Evolutionary conservation across 2,113 vertebrate genomes (phyloP).

Genomic region (Pelusios castaneus): DNA sequence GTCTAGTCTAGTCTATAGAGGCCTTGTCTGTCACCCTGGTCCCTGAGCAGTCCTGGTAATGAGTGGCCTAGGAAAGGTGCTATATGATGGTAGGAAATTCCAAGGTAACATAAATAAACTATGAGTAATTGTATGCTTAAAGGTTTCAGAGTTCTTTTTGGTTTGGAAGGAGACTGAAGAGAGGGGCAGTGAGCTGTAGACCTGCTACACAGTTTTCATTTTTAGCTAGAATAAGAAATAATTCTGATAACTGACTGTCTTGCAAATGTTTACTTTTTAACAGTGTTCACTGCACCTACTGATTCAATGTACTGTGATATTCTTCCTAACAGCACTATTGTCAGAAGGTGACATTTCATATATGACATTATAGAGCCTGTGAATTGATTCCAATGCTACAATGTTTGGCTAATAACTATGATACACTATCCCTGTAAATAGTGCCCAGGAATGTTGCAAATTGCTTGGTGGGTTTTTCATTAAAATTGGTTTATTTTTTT

Average conservation of each 20-base stretch:
- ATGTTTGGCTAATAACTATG: neutral
- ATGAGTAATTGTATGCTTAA: too few species aligned
- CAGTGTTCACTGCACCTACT: neutral
- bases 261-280: neutral
- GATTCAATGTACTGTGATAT: neutral
- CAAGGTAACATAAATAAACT: too few species aligned
- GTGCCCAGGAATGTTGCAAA: neutral
- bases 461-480: neutral
- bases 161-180: too few species aligned
- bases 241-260: neutral
- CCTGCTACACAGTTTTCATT: too few species aligned
- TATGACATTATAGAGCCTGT: neutral
- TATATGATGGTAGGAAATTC: too few species aligned
- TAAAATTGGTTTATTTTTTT: neutral
- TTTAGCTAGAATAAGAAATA: neutral
- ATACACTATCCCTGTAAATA: neutral
- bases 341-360: neutral
- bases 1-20: too few species aligned
- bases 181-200: too few species aligned
- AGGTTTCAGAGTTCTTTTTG: too few species aligned
- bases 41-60: too few species aligned
- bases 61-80: too few species aligned
- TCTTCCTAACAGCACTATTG: neutral
- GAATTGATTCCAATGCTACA: neutral
- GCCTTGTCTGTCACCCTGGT: too few species aligned